These are phyloP conservation scores for Antrozous pallidus DNA, from an alignment of 2,797 vertebrate species.

Conservation along the genomic window DNA sequence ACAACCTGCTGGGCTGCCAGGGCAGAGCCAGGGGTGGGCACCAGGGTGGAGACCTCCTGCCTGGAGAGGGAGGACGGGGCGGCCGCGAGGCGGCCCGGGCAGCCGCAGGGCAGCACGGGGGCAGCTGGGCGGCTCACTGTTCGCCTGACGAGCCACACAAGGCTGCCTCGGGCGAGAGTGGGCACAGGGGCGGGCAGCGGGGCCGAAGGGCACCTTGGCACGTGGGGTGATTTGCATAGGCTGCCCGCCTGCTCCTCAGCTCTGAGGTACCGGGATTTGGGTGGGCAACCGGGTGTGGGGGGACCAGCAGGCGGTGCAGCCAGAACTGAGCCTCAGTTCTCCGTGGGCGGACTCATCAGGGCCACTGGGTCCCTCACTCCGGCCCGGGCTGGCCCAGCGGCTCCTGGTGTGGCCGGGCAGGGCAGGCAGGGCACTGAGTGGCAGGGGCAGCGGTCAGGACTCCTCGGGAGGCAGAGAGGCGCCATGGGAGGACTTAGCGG, in stretches of 20 bases:
- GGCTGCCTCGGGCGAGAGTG: accelerated
- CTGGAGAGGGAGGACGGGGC: background rate
- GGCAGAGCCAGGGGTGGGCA: constrained; percentile 9
- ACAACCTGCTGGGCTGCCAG: constrained; percentile 40
- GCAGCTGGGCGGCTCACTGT: background rate
- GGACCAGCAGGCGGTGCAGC: background rate
- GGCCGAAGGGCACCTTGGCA: background rate
- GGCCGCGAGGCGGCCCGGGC: no score
- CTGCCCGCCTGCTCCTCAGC: accelerated
- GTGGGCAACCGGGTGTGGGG: background rate
- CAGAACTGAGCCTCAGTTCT: background rate
- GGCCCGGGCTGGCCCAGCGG: background rate
- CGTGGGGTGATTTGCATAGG: background rate
- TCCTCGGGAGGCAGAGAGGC: background rate
- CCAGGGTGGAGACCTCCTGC: background rate
- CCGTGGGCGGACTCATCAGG: background rate
- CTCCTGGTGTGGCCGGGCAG: background rate
- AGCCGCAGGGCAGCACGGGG: background rate
- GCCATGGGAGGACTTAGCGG: no score
- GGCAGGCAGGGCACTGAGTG: background rate
- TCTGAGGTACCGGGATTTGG: background rate
- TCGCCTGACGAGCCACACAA: background rate
- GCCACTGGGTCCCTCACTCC: background rate
- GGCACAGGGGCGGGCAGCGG: accelerated
- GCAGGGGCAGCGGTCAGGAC: background rate